Base-by-base conservation (phyloP, 1,140 invertebrate genomes). In the Leptinotarsa texana region DNA sequence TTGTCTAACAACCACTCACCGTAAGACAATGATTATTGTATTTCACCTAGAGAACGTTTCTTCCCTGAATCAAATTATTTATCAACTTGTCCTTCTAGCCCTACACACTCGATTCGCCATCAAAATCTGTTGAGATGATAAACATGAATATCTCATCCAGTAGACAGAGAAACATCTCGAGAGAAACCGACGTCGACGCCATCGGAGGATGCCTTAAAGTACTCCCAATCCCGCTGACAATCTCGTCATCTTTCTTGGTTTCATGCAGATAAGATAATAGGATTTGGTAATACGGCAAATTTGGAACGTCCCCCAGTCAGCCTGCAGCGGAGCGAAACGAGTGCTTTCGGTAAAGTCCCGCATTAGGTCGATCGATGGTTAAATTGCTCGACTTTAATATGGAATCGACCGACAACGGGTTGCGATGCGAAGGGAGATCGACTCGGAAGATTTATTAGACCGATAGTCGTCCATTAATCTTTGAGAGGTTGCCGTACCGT, bases 331-430 rank as follows among this genome's bases (percentile, higher is more conserved):
- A 22, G 27, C 63, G 63, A 21, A 66, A 33, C 21, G 27, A 13
- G 22, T 18, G 21, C 63, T 66, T 33, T 66, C 63, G 13, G 63
- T 15, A 57, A 24, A 66, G 63, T 24, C 63, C 63, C 63, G 63
- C 63, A 66, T 66, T 66, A 66, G 15, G 15, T 17, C 63, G 63
- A 66, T 66, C 63, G 63, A 66, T 66, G 63, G 27, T 66, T 66
- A 66, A 66, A 66, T 66, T 66, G 63, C 27, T 24, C 63, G 51
- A 57, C 15, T 57, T 57, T 15, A 57, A 57, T 5, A 18, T 18
- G 3, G 51, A 13, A 57, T 57, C 51, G 51, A 57, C 51, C n/a
- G n/a, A 6, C 15, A 57, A 57, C 17, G n/a, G n/a, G 1, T 42
- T 11, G 33, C 33, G 33, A 42, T 42, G 33, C 33, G 33, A 42